A percentile compares a stretch with the other conserved stretches of the same genome.
phyloP scores from a whole-genome alignment of 2,797 vertebrate genomes.

The Acomys russatus region DNA sequence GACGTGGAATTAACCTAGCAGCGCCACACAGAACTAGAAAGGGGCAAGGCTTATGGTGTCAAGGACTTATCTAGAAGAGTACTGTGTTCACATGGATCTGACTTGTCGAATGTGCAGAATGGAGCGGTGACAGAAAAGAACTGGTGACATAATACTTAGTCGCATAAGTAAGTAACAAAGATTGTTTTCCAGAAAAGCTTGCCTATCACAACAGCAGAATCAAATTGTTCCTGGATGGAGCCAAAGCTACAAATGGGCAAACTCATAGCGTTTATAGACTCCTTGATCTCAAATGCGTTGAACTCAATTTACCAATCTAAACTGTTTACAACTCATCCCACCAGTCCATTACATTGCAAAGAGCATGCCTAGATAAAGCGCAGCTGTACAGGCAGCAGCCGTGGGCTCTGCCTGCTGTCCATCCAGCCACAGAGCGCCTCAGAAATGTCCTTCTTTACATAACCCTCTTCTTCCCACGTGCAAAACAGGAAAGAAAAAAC shows the following conservation, averaged over 20 bases:
- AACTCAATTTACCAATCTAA: not conserved
- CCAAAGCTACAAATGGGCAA: not conserved
- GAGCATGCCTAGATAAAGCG: constrained; percentile 38
- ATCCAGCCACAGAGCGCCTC: constrained; percentile 34
- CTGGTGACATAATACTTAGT: not conserved
- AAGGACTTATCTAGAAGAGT: not conserved
- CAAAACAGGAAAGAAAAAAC: not conserved
- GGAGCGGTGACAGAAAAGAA: constrained; percentile 27
- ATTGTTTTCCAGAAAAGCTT: not conserved
- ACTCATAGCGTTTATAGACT: not conserved
- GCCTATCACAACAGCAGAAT: not conserved
- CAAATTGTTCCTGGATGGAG: constrained; percentile 17
- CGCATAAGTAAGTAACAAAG: not conserved
- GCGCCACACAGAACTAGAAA: constrained; percentile 21
- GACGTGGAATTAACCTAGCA: constrained; percentile 40
- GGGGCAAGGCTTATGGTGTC: not conserved
- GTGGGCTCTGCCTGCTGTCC: constrained; percentile 16
- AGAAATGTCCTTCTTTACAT: not conserved
- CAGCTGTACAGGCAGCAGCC: not conserved
- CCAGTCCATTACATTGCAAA: not conserved
- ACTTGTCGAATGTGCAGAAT: not conserved
- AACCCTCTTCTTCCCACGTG: constrained; percentile 24
- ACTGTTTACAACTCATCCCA: constrained; percentile 5
- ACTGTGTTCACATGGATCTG: not conserved
- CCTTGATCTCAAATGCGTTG: not conserved